Evolutionary conservation across 2,888 invertebrate genomes (phyloP), one percentile per base, ranked within the genome.

Genomic region (Pristionchus japonicus): DNA sequence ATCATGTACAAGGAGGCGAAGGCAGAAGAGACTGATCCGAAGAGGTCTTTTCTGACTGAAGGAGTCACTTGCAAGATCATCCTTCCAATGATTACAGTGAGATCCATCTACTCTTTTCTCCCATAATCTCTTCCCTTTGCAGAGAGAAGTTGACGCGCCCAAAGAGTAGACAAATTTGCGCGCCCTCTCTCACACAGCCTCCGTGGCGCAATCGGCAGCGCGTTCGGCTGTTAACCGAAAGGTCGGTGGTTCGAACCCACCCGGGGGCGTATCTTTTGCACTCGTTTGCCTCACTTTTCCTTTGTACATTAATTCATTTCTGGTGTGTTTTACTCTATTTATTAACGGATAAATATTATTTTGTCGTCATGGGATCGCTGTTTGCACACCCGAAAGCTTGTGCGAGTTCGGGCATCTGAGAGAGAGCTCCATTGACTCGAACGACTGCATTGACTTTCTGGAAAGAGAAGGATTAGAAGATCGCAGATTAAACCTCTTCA

Each of bases 191-290:
- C 40, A 20, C 82, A 15, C 17, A 31, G 90, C 89, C 89, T 91
- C 90, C 90, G 90, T 90, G 91, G 90, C 91, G 90, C 89, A 90
- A 89, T 90, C 89, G 91, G 90, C 89, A 93, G 92, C 92, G 92
- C 92, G 93, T 93, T 93, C 92, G 92, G 92, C 92, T 92, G 92
- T 92, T 92, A 93, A 92, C 93, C 91, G 92, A 92, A 92, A 93
- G 93, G 93, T 93, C 92, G 92, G 91, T 92, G 93, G 91, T 93
- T 93, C 92, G 90, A 92, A 91, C 91, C 92, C 92, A 90, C 90
- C 91, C 91, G 90, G 90, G 91, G 90, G 89, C 90, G 90, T 67
- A 87, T 31, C 70, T 67, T 86, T 64, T 37, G 52, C 40, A 27
- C 20, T 15, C 61, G 1, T 57, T 34, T 37, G n/a, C 11, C 1